A percentile compares a stretch with the other conserved stretches of the same genome.
These are phyloP conservation scores for Trisateles emortualis DNA, from an alignment of 2,888 invertebrate species.

Conservation along the genomic window DNA sequence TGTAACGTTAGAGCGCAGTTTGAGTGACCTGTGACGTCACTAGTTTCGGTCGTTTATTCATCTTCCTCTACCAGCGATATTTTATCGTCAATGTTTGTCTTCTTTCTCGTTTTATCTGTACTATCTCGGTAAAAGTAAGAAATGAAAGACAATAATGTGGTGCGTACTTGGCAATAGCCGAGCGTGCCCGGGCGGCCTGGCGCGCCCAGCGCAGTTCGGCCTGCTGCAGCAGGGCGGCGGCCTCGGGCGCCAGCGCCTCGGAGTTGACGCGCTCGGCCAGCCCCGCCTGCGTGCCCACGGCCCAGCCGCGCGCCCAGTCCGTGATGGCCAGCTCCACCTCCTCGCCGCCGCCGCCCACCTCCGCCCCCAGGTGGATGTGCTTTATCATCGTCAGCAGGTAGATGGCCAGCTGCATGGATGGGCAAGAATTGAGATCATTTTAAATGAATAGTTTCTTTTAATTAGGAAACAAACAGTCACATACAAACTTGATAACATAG, in stretches of 20 bases:
- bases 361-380: slow-evolving; percentile 64
- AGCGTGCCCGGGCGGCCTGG: slow-evolving; percentile 30
- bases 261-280: slow-evolving; percentile 59
- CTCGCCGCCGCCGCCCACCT: slow-evolving; percentile 56
- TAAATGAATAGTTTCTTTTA: too few species aligned
- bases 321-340: slow-evolving; percentile 71
- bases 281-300: slow-evolving; percentile 69
- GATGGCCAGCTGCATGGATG: slow-evolving; percentile 65
- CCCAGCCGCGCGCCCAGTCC: slow-evolving; percentile 82
- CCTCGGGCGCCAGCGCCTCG: slow-evolving; percentile 60
- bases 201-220: slow-evolving; percentile 64
- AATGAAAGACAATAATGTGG: too few species aligned
- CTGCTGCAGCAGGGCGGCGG: slow-evolving; percentile 57
- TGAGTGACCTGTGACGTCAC: too few species aligned
- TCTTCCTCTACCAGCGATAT: too few species aligned
- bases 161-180: slow-evolving; percentile 55
- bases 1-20: too few species aligned
- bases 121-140: too few species aligned
- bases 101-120: too few species aligned
- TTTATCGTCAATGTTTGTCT: too few species aligned
- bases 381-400: slow-evolving; percentile 72
- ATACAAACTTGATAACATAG: too few species aligned
- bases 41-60: too few species aligned
- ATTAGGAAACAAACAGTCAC: too few species aligned
- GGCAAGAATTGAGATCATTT: not conserved